phyloP scores from a whole-genome alignment of 2,797 vertebrate species.

The Phrynocephalus forsythii region DNA sequence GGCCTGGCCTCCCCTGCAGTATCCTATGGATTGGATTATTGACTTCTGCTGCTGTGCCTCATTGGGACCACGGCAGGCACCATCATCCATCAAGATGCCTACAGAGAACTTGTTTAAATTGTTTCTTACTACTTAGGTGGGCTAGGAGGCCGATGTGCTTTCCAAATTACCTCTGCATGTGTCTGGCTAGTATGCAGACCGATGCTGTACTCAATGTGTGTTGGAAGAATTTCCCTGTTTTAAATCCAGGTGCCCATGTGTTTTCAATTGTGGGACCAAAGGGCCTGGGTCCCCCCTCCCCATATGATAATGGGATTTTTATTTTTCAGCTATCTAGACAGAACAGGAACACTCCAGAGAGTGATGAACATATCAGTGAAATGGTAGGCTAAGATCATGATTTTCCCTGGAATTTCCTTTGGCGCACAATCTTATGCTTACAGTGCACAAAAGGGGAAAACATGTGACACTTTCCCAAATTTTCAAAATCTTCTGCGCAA shows the following conservation, averaged over 20 bases:
- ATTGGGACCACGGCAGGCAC: slow-evolving; percentile 39
- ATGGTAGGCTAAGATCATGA: neutral
- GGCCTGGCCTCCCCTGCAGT: slow-evolving; percentile 4
- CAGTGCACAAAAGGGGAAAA: accelerated
- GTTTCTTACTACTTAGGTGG: slow-evolving; percentile 40
- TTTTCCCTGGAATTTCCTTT: neutral
- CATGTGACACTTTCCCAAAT: slow-evolving; percentile 12
- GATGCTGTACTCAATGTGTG: slow-evolving; percentile 33
- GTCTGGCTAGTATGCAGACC: slow-evolving; percentile 14
- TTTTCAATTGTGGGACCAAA: slow-evolving; percentile 43
- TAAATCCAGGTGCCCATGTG: slow-evolving; percentile 43
- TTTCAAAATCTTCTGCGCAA: neutral
- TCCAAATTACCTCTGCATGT: slow-evolving; percentile 34
- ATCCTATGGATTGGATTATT: slow-evolving; percentile 14
- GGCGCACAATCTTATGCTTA: neutral
- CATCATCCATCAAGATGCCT: slow-evolving; percentile 23
- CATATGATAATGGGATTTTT: slow-evolving; percentile 40
- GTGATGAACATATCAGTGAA: neutral
- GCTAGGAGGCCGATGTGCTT: slow-evolving; percentile 36
- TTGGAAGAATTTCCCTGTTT: slow-evolving; percentile 27
- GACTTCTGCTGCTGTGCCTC: slow-evolving; percentile 32
- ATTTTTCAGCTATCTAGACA: slow-evolving; percentile 4
- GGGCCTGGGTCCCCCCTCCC: neutral
- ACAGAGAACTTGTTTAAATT: slow-evolving; percentile 31
- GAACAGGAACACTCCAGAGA: neutral